These are phyloP conservation scores for Xestia rhomboidea DNA, from an alignment of 2,888 invertebrate species.

Conservation along the genomic window DNA sequence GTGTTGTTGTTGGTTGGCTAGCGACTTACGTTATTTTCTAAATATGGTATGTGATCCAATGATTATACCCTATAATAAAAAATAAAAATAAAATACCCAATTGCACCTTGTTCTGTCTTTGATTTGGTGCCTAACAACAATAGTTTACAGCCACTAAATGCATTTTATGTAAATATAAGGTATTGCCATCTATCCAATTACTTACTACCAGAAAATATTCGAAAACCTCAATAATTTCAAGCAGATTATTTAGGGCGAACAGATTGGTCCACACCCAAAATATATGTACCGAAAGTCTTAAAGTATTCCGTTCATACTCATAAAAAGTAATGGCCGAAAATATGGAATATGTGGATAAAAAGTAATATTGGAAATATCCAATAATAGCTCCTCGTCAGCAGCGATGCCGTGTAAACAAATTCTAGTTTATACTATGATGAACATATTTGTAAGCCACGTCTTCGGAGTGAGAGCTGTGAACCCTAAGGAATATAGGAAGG, in stretches of 20 bases:
- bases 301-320: constrained; percentile 21
- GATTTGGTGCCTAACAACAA: no score
- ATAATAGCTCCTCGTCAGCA: constrained; percentile 28
- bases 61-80: no score
- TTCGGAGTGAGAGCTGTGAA: no score
- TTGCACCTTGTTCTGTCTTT: no score
- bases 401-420: constrained; percentile 23
- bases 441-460: not conserved
- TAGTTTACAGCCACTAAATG: constrained; percentile 15
- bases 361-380: constrained; percentile 28
- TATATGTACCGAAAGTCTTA: constrained; percentile 4
- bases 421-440: constrained; percentile 19
- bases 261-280: not conserved
- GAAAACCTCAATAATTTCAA: not conserved
- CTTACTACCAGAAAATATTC: not conserved
- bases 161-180: constrained; percentile 5
- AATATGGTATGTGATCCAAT: no score
- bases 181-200: constrained; percentile 10
- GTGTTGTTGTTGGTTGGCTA: no score
- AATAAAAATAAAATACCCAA: no score
- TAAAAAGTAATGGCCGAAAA: constrained; percentile 32
- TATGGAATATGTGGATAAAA: constrained; percentile 20
- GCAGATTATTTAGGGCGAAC: not conserved
- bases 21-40: no score
- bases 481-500: not conserved